Conservation (phyloP, 2,888 invertebrate genomes). For the Drosophila multiciliata region DNA sequence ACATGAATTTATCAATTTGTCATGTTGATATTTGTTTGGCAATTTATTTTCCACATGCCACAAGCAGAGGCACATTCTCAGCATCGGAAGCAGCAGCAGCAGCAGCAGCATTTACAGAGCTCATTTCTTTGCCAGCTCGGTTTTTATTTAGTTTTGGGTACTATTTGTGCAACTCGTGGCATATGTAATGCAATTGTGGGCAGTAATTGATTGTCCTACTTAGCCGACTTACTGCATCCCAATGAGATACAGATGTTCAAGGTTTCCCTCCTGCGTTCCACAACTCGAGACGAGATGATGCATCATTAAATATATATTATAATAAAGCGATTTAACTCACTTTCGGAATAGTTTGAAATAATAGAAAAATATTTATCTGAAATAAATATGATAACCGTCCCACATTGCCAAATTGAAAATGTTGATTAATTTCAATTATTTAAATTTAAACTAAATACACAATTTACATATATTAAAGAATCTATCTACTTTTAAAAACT, state of each 20-base stretch:
- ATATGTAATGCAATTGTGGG: conserved; percentile 68
- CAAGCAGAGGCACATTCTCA: conserved; percentile 26
- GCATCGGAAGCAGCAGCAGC: conserved; percentile 19
- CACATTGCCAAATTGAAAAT: not conserved
- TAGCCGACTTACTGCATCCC: conserved; percentile 45
- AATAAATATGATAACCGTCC: not conserved
- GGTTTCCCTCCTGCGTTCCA: conserved; percentile 17
- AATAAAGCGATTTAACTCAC: too few species aligned
- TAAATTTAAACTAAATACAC: too few species aligned
- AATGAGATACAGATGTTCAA: conserved; percentile 47
- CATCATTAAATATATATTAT: not conserved
- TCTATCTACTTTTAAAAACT: not conserved
- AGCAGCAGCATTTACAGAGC: conserved; percentile 5
- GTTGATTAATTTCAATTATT: too few species aligned
- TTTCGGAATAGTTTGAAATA: too few species aligned
- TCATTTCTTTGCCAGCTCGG: conserved; percentile 37
- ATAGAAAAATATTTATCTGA: not conserved
- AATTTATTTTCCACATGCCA: conserved; percentile 77
- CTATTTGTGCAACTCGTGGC: conserved; percentile 42
- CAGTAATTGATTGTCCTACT: conserved; percentile 76
- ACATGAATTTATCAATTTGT: conserved; percentile 82
- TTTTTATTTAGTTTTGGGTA: conserved; percentile 62
- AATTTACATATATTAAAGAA: not conserved
- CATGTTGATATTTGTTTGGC: conserved; percentile 81
- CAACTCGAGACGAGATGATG: conserved; percentile 2